Evolutionary conservation across 1,140 invertebrate genomes (phyloP).

Genomic region (Macrobrachium nipponense): DNA sequence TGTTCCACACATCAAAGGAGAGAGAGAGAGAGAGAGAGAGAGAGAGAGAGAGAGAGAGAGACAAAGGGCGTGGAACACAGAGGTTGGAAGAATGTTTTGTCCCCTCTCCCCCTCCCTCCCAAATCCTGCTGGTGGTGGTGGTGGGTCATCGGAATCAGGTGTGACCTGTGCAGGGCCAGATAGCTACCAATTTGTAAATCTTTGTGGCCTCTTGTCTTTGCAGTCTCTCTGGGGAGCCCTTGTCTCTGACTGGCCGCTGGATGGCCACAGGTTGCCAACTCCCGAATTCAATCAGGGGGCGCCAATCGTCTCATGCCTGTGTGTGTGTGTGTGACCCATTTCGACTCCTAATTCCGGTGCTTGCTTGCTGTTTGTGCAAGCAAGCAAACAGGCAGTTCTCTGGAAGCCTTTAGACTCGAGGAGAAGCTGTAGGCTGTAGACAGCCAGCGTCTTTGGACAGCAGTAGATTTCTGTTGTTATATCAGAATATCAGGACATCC

Average conservation of each 20-base stretch:
- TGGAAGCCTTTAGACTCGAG: too few species aligned
- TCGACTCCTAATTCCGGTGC: too few species aligned
- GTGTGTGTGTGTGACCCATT: too few species aligned
- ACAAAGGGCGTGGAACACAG: not conserved
- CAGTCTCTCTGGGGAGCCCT: not conserved
- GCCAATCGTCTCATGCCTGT: too few species aligned
- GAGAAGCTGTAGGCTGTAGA: too few species aligned
- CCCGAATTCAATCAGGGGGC: too few species aligned
- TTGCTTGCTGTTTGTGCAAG: too few species aligned
- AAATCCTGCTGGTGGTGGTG: not conserved
- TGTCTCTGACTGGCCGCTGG: not conserved
- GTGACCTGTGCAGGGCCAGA: not conserved
- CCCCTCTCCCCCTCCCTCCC: not conserved
- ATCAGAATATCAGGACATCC: not conserved
- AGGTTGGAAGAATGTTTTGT: not conserved
- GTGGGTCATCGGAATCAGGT: slow-evolving; percentile 21
- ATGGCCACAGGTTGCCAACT: not conserved
- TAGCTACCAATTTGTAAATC: not conserved
- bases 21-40: not conserved
- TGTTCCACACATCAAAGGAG: too few species aligned
- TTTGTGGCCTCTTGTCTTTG: not conserved
- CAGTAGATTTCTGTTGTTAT: not conserved
- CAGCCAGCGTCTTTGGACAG: too few species aligned
- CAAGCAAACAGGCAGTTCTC: too few species aligned
- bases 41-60: slow-evolving; percentile 2